phyloP scores from a whole-genome alignment of 1,140 invertebrate species.

The Pseudomyrmex dendroicus region DNA sequence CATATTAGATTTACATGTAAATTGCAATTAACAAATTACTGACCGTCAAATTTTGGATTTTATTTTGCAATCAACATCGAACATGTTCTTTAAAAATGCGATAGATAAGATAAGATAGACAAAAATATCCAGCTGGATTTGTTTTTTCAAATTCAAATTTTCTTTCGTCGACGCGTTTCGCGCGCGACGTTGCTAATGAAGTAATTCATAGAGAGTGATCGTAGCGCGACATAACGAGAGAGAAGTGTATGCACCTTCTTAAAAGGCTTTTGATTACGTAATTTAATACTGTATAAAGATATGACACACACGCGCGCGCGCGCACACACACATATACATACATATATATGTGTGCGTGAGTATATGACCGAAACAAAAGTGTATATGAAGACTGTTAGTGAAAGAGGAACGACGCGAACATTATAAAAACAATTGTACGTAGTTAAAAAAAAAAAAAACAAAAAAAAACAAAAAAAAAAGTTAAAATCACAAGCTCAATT shows the following conservation, averaged over 20 bases:
- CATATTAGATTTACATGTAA: too few species aligned
- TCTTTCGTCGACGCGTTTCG: background rate
- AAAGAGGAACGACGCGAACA: slow-evolving; percentile 1
- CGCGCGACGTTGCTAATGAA: slow-evolving; percentile 26
- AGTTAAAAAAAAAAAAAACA: slow-evolving; percentile 3
- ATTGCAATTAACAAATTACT: background rate
- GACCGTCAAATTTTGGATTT: background rate
- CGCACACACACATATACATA: too few species aligned
- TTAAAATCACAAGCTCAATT: slow-evolving; percentile 21
- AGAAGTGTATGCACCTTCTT: slow-evolving; percentile 35
- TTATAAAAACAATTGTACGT: slow-evolving; percentile 19
- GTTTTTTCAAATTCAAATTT: too few species aligned
- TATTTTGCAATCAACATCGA: too few species aligned
- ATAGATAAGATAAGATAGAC: too few species aligned
- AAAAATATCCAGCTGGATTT: too few species aligned
- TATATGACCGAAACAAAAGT: slow-evolving; percentile 3
- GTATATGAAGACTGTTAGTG: slow-evolving; percentile 48
- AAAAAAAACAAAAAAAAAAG: too few species aligned
- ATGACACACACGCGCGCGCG: background rate
- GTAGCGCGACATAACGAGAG: slow-evolving; percentile 39
- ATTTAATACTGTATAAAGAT: slow-evolving; percentile 53
- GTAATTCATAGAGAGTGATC: slow-evolving; percentile 47
- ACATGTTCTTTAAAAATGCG: background rate
- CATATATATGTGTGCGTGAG: too few species aligned
- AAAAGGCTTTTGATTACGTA: slow-evolving; percentile 49